Conservation (phyloP, 2,888 invertebrate genomes). For the Gastrophysa polygoni region DNA sequence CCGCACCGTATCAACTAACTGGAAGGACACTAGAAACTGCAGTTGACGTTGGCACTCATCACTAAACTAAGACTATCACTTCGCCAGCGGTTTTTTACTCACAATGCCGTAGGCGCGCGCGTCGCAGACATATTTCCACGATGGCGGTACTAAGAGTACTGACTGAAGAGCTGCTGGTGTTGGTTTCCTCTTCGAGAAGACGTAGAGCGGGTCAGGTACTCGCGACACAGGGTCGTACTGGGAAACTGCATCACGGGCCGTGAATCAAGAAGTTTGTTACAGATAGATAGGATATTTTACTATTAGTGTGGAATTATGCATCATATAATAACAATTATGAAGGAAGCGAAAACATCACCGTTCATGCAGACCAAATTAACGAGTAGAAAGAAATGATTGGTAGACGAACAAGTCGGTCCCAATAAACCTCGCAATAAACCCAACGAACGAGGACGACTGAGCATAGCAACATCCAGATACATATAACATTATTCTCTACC, state of each 20-base stretch:
- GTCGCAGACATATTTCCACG: neutral
- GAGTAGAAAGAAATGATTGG: too few species aligned
- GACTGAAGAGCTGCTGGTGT: slow-evolving; percentile 19
- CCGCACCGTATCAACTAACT: too few species aligned
- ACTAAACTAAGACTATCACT: too few species aligned
- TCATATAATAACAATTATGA: too few species aligned
- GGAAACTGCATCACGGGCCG: slow-evolving; percentile 2
- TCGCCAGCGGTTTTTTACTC: slow-evolving; percentile 1
- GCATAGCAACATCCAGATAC: too few species aligned
- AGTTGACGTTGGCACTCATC: slow-evolving; percentile 6
- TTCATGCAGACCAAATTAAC: too few species aligned
- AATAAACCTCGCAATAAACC: too few species aligned
- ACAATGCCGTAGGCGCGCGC: neutral
- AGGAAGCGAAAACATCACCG: too few species aligned
- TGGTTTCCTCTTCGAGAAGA: slow-evolving; percentile 28
- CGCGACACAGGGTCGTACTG: slow-evolving; percentile 20
- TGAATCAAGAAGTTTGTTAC: neutral
- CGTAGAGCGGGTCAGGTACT: slow-evolving; percentile 41
- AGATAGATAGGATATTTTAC: neutral
- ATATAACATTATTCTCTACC: too few species aligned
- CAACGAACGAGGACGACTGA: too few species aligned
- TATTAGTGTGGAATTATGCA: too few species aligned
- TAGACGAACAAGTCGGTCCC: too few species aligned
- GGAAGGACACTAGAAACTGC: neutral
- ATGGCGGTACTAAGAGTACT: slow-evolving; percentile 20